Percentiles rank a stretch among this genome's conserved stretches.
These are phyloP conservation scores for Aphelocoma californica DNA, from an alignment of 2,797 vertebrate species.

Conservation along the genomic window DNA sequence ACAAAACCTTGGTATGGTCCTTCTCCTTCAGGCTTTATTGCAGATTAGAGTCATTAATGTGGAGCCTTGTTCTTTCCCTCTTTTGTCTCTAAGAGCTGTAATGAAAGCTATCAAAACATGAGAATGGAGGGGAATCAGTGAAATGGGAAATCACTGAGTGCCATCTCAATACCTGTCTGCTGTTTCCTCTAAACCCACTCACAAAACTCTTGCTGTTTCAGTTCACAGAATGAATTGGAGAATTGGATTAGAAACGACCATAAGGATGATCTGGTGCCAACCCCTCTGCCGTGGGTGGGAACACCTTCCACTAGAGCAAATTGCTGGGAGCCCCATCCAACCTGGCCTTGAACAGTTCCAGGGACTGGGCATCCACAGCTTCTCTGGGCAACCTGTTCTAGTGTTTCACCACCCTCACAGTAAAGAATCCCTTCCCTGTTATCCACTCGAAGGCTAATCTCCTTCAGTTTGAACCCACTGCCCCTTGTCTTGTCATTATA, in stretches of 20 bases:
- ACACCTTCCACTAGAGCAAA: neutral
- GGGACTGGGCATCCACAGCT: neutral
- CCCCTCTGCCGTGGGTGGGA: neutral
- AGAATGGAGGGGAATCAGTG: neutral
- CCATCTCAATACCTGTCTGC: neutral
- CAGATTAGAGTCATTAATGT: neutral
- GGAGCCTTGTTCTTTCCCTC: neutral
- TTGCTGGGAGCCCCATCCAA: neutral
- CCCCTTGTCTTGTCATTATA: neutral
- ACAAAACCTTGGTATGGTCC: neutral
- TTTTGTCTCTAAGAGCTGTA: neutral
- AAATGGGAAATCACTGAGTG: neutral
- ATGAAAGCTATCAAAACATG: neutral
- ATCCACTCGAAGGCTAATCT: neutral
- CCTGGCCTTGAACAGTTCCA: neutral
- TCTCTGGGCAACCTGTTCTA: neutral
- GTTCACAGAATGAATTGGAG: neutral
- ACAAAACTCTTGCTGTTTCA: neutral
- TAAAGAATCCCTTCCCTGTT: neutral
- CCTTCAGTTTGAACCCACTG: neutral
- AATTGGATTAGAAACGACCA: accelerated
- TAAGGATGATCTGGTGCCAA: neutral
- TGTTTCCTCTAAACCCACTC: neutral
- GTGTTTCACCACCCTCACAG: neutral
- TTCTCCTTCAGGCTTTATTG: neutral